Evolutionary conservation across 2,888 invertebrate genomes (phyloP), one percentile per base, ranked within the genome.

Genomic region (Microctonus brassicae): DNA sequence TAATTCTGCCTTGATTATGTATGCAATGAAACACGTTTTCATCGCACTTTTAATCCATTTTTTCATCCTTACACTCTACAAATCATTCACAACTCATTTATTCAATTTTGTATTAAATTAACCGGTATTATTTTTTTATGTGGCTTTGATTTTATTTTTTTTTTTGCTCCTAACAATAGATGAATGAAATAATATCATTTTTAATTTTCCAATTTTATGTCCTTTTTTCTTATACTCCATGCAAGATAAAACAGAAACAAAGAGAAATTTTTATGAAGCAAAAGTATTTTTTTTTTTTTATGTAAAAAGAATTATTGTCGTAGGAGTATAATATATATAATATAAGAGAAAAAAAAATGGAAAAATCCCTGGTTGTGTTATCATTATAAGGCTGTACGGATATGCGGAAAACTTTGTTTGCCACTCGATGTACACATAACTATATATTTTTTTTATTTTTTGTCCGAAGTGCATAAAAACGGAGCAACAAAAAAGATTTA

Each of bases 371-470:
- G 68, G 33, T 75, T 76, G 76, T 78, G 82, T 62, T 1, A 42
- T 83, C 83, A 84, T 83, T 81, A 81, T 82, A 79, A 77, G 75
- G 65, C 55, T 47, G 17, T 17, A 29, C 76, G 76, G 78, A 79
- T 77, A 74, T 75, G 78, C 66, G 78, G 75, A 78, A 82, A 42
- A 82, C 78, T 80, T 80, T 79, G 74, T 79, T 77, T 75, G 72
- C 70, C 78, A 80, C 78, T 78, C 78, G 57, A 57, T 47, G n/a
- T 17, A 20, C 47, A 47, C 17, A 13, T 1, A 36, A 2, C 7
- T 6, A 20, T n/a, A 26, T 42, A 42, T 61, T 58, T 61, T 61
- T 67, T 55, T 71, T 67, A 65, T 60, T 36, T 71, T 36, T 57
- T 55, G 39, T 42, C 65, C 13, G 72, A 64, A 39, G 66, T 58